phyloP scores from a whole-genome alignment of 2,113 vertebrate genomes.

The Xiphophorus couchianus region DNA sequence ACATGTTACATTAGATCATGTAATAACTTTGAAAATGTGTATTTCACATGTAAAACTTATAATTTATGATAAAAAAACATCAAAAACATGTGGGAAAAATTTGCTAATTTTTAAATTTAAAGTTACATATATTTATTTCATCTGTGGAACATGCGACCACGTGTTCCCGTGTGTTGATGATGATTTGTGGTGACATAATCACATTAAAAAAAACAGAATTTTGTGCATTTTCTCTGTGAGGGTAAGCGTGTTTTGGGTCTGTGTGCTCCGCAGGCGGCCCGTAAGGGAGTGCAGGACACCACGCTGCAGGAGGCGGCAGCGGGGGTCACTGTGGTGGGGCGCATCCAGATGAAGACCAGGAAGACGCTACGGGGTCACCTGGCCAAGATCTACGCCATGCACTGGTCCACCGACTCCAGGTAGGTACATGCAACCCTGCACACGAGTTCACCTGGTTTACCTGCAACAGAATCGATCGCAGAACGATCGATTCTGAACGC shows the following conservation, averaged over 20 bases:
- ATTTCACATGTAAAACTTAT: not conserved
- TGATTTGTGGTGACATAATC: not conserved
- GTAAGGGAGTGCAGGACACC: constrained; percentile 89
- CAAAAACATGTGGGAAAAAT: not conserved
- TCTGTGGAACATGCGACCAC: not conserved
- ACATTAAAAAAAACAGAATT: not conserved
- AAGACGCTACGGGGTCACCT: constrained; percentile 94
- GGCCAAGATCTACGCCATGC: constrained; percentile 98
- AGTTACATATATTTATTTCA: not conserved
- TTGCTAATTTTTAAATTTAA: not conserved
- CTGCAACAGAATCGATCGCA: not conserved
- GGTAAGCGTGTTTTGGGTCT: constrained; percentile 1
- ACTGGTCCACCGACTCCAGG: constrained; percentile 93
- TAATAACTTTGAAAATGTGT: not conserved
- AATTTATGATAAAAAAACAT: not conserved
- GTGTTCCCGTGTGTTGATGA: not conserved
- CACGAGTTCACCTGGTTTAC: not conserved
- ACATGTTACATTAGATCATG: not conserved
- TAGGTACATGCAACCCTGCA: constrained; percentile 67
- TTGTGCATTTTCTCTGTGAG: not conserved
- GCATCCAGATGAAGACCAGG: constrained; percentile 91
- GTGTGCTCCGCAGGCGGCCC: constrained; percentile 83
- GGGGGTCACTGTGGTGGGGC: constrained; percentile 82
- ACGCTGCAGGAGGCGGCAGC: constrained; percentile 86
- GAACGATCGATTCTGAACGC: too few species aligned